These are phyloP conservation scores for Steatornis caripensis DNA, from an alignment of 2,113 vertebrate genomes.

Conservation along the genomic window DNA sequence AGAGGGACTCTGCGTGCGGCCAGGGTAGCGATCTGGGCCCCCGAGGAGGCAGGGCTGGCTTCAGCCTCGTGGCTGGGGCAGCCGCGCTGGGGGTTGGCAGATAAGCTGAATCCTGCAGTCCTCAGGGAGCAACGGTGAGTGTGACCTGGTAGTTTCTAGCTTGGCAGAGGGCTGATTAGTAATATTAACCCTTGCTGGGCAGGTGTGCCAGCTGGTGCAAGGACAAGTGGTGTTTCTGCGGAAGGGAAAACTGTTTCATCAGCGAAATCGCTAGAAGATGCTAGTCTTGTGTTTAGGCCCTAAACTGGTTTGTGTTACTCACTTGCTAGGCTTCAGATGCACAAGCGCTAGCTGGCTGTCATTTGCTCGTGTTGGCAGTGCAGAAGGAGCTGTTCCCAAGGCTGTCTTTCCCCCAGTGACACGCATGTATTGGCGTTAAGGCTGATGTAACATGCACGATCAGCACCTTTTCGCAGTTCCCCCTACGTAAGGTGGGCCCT, in stretches of 20 bases:
- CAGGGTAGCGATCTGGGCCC: neutral
- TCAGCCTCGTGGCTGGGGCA: neutral
- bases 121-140: neutral
- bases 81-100: neutral
- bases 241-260: neutral
- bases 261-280: neutral
- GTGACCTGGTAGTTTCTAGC: neutral
- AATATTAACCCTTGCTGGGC: neutral
- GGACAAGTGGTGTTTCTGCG: neutral
- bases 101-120: accelerated
- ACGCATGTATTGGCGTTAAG: neutral
- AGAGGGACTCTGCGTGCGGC: neutral
- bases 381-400: neutral
- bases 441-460: conserved; percentile 33
- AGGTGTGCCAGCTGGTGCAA: neutral
- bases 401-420: neutral
- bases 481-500: neutral
- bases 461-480: conserved; percentile 21
- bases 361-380: neutral
- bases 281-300: neutral
- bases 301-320: neutral
- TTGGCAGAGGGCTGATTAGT: neutral
- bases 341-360: neutral
- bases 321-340: neutral
- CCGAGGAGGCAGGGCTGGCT: neutral